phyloP scores from a whole-genome alignment of 2,888 invertebrate species.

The Darwinula stevensoni region DNA sequence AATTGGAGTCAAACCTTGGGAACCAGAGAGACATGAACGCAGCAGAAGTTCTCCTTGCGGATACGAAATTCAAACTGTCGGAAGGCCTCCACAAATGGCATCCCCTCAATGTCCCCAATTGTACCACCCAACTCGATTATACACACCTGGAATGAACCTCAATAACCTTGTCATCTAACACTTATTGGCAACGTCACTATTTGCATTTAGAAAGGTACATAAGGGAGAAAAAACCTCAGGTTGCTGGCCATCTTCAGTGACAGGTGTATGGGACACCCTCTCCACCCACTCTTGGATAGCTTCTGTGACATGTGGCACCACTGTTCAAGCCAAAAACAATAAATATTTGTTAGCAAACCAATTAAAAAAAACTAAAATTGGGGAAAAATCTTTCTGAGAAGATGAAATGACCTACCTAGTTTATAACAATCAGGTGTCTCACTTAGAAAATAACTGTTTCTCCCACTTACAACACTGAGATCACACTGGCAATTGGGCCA shows the following conservation, averaged over 20 bases:
- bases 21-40: constrained; percentile 84
- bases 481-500: too few relatives aligned
- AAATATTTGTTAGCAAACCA: constrained; percentile 10
- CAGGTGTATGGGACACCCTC: constrained; percentile 57
- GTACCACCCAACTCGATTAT: constrained; percentile 88
- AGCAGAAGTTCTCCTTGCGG: constrained; percentile 59
- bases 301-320: constrained; percentile 93
- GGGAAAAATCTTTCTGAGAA: neutral
- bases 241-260: constrained; percentile 33
- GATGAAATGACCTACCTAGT: too few relatives aligned
- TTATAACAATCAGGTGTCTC: too few relatives aligned
- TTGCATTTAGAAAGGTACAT: neutral
- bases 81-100: constrained; percentile 97
- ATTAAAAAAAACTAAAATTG: constrained; percentile 7
- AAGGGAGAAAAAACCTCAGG: constrained; percentile 24
- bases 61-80: constrained; percentile 87
- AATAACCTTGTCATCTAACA: too few relatives aligned
- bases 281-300: constrained; percentile 97
- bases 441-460: too few relatives aligned
- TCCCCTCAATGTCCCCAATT: constrained; percentile 95
- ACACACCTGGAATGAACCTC: constrained; percentile 30
- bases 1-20: too few relatives aligned
- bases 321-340: too few relatives aligned
- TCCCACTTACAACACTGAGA: too few relatives aligned
- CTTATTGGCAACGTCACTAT: constrained; percentile 3